Percentiles rank a stretch among this genome's conserved stretches.
phyloP scores from a whole-genome alignment of 2,797 vertebrate genomes.

The Serranus cabrilla region DNA sequence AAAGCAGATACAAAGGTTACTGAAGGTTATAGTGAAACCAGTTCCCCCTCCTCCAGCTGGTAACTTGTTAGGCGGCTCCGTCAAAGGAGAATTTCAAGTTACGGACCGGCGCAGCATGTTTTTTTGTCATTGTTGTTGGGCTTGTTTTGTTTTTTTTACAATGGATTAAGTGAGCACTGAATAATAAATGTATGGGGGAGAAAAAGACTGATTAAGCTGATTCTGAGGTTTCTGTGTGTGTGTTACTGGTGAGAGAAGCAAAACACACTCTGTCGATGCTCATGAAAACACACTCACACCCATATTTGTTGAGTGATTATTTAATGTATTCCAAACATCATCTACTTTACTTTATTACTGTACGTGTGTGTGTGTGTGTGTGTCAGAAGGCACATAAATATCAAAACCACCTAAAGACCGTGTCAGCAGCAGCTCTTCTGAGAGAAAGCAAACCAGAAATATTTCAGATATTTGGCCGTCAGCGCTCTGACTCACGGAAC shows the following conservation, averaged over 20 bases:
- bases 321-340: not conserved
- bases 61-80: not conserved
- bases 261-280: not conserved
- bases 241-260: not conserved
- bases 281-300: not conserved
- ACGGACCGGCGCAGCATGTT: not conserved
- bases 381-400: not conserved
- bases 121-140: not conserved
- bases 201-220: too few species aligned
- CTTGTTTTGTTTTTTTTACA: too few species aligned
- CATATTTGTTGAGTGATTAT: not conserved
- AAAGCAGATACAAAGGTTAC: not conserved
- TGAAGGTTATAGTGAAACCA: slow-evolving; percentile 38
- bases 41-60: slow-evolving; percentile 26
- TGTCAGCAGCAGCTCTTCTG: not conserved
- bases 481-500: slow-evolving; percentile 24
- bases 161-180: not conserved
- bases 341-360: not conserved
- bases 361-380: not conserved
- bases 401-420: not conserved
- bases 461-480: slow-evolving; percentile 20
- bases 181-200: not conserved
- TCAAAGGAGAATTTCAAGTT: slow-evolving; percentile 32
- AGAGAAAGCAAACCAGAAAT: slow-evolving; percentile 21
- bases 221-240: not conserved